Conservation (phyloP, 2,113 vertebrate genomes). For the Rana temporaria region DNA sequence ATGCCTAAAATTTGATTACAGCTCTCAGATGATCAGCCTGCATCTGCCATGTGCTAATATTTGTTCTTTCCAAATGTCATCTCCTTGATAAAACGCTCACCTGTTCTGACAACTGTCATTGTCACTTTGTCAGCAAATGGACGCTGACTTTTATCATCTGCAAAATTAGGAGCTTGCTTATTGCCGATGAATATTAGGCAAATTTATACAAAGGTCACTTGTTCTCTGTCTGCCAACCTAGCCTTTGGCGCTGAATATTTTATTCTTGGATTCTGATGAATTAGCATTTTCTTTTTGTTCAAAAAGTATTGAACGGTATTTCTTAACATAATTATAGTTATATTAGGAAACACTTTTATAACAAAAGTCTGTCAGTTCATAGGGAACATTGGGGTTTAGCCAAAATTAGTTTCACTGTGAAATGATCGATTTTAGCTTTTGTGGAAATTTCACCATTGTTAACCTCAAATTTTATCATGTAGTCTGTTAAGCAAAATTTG, state of each 20-base stretch:
- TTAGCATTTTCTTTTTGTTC: too few species aligned
- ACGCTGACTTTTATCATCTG: slow-evolving; percentile 2
- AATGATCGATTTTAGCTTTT: too few species aligned
- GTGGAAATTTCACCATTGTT: too few species aligned
- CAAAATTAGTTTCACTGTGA: too few species aligned
- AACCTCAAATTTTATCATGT: too few species aligned
- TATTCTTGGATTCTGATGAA: not conserved
- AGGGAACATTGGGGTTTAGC: too few species aligned
- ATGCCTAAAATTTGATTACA: not conserved
- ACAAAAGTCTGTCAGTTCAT: too few species aligned
- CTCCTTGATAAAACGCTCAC: not conserved
- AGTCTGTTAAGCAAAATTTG: too few species aligned
- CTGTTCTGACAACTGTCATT: slow-evolving; percentile 38
- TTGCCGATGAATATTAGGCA: slow-evolving; percentile 12
- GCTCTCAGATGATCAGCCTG: not conserved
- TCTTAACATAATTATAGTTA: too few species aligned
- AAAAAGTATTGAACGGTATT: too few species aligned
- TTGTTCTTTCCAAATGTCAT: slow-evolving; percentile 22
- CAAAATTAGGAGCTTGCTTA: slow-evolving; percentile 1
- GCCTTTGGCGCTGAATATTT: not conserved
- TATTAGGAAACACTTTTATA: too few species aligned
- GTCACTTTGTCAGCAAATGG: slow-evolving; percentile 8
- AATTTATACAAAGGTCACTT: slow-evolving; percentile 35
- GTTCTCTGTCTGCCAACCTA: not conserved
- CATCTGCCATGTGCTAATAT: slow-evolving; percentile 32